These are phyloP conservation scores for Cephalopterus ornatus DNA, from an alignment of 2,113 vertebrate species.

Conservation along the genomic window DNA sequence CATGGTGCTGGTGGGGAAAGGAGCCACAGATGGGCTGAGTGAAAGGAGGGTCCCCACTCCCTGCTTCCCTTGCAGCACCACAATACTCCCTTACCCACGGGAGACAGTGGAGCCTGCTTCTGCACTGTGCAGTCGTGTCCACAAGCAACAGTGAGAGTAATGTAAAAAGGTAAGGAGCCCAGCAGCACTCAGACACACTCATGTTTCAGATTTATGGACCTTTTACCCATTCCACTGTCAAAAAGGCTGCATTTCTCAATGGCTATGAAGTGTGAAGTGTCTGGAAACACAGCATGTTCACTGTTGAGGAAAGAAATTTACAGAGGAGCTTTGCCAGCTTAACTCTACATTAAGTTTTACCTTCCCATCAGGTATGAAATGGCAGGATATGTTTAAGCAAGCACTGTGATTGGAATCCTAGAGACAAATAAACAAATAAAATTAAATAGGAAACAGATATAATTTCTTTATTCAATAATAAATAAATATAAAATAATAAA, in stretches of 20 bases:
- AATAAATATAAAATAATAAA: background rate
- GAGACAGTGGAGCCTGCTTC: fast-evolving
- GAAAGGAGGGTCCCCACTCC: background rate
- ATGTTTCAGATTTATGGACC: background rate
- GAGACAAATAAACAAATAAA: background rate
- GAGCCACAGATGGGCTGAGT: background rate
- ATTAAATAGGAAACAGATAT: background rate
- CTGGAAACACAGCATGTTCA: background rate
- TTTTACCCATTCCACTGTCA: background rate
- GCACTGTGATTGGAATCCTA: background rate
- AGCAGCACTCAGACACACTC: background rate
- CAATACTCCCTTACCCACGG: fast-evolving
- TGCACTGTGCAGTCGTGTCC: fast-evolving
- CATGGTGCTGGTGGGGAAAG: background rate
- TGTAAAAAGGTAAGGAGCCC: background rate
- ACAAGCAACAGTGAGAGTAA: background rate
- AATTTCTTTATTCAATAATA: background rate
- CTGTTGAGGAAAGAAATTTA: background rate
- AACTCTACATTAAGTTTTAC: background rate
- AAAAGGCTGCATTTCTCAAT: background rate
- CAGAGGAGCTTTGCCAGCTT: background rate
- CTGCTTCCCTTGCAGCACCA: fast-evolving
- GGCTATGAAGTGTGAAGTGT: background rate
- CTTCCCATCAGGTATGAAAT: background rate
- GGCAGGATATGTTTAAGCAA: background rate